These are phyloP conservation scores for Osmoderma eremita DNA, from an alignment of 2,888 invertebrate genomes.

Conservation along the genomic window DNA sequence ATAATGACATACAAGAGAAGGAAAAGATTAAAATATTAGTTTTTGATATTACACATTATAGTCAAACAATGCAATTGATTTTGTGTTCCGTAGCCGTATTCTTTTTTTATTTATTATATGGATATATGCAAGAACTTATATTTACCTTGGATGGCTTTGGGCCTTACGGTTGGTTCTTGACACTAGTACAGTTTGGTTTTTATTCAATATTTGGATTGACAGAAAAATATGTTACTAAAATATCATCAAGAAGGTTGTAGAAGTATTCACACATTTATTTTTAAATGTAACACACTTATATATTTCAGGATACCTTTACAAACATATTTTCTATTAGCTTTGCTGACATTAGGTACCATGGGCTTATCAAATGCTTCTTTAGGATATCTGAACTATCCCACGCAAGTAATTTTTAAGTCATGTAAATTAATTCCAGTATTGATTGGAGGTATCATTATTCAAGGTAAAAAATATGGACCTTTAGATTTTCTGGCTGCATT, in stretches of 20 bases:
- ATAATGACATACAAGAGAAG: slow-evolving; percentile 54
- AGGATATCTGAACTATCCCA: slow-evolving; percentile 95
- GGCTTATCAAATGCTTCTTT: slow-evolving; percentile 94
- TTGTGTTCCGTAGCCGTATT: slow-evolving; percentile 84
- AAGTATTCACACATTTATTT: neutral
- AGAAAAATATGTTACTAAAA: slow-evolving; percentile 68
- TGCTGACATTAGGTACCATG: slow-evolving; percentile 94
- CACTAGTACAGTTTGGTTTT: slow-evolving; percentile 89
- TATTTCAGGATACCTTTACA: slow-evolving; percentile 81
- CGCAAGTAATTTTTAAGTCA: slow-evolving; percentile 97
- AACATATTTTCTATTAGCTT: slow-evolving; percentile 83
- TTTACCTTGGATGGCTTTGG: slow-evolving; percentile 91
- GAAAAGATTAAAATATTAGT: slow-evolving; percentile 75
- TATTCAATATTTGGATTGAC: slow-evolving; percentile 83
- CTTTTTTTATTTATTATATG: slow-evolving; percentile 88
- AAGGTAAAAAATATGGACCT: slow-evolving; percentile 85
- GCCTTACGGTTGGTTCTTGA: slow-evolving; percentile 91
- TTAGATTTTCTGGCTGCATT: slow-evolving; percentile 86
- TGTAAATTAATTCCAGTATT: slow-evolving; percentile 97
- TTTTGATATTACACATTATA: slow-evolving; percentile 75
- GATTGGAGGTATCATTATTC: slow-evolving; percentile 91
- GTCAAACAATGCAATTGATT: slow-evolving; percentile 76
- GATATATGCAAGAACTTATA: slow-evolving; percentile 91
- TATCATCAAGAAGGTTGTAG: slow-evolving; percentile 44
- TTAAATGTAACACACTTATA: neutral